These are phyloP conservation scores for Pteropus rufus DNA, from an alignment of 2,797 vertebrate species.

Conservation along the genomic window DNA sequence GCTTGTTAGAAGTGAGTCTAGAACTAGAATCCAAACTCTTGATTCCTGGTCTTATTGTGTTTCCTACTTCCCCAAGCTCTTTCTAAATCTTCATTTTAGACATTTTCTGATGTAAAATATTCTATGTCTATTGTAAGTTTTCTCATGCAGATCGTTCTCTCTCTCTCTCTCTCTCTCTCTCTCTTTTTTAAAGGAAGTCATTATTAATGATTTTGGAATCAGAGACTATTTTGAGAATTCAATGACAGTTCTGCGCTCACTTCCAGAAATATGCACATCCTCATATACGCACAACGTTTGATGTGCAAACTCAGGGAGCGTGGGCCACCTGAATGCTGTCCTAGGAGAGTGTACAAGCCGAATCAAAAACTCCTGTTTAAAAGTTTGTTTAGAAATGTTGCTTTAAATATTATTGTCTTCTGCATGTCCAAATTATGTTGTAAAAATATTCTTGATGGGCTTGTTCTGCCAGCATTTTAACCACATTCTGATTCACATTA, in stretches of 20 bases:
- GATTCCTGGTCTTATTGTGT: not conserved
- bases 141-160: not conserved
- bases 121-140: not conserved
- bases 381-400: slow-evolving; percentile 18
- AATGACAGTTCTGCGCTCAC: not conserved
- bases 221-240: not conserved
- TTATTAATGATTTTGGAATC: not conserved
- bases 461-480: not conserved
- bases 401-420: slow-evolving; percentile 38
- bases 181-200: not conserved
- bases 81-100: not conserved
- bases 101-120: not conserved
- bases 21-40: not conserved
- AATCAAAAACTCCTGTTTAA: not conserved
- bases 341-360: not conserved
- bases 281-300: not conserved
- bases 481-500: not conserved
- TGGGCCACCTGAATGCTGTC: not conserved
- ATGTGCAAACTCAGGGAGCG: not conserved
- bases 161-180: too few relatives aligned
- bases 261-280: not conserved
- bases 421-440: slow-evolving; percentile 26
- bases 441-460: slow-evolving; percentile 13
- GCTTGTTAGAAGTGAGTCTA: not conserved
- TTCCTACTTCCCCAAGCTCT: not conserved